Evolutionary conservation across 2,113 vertebrate genomes (phyloP), one percentile per base, ranked within the genome.

Genomic region (Ictalurus furcatus): DNA sequence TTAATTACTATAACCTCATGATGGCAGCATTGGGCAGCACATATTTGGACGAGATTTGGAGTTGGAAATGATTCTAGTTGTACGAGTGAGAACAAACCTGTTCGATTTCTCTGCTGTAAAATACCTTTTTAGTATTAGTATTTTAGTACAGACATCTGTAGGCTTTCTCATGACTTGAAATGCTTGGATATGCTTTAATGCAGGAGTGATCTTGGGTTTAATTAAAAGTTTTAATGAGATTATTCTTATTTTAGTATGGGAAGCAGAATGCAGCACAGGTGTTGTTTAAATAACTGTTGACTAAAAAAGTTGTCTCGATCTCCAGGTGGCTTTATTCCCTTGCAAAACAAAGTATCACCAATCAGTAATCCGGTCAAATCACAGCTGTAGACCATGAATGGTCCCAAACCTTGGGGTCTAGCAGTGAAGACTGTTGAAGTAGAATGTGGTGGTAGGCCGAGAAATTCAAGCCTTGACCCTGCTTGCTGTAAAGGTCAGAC

Each of bases 1-100:
- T 9, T 19, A 48, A 28, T 17, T 9, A 19, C 25, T 34, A 85
- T n/a, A 54, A 81, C 90, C 90, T 87, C 88, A 87, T 9, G 67
- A 81, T 52, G 90, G 90, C 90, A 87, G 85, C 83, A 69, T 63
- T 44, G 69, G 52, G 61, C 67, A 84, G 67, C 61, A 80, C 25
- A 80, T 80, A 30, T 80, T 56, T 8, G 34, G 13, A 12, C 8
- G 5, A 28, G 40, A 25, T 12, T 76, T 54, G 44, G 4, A 13
- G 23, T 2, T 48, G 40, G 76, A 52, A 52, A 79, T 6, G 8
- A 4, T 52, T 52, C 1, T 1, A 28, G 23, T 16, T 37, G 16
- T 21, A 37, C 34, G 1, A 44, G 21, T 44, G 73, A 44, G 9
- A 76, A 23, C 1, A 44, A 44, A 48, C 17, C 8, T 25, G 40